These are phyloP conservation scores for Cetonia aurata DNA, from an alignment of 2,888 invertebrate species.

Conservation along the genomic window DNA sequence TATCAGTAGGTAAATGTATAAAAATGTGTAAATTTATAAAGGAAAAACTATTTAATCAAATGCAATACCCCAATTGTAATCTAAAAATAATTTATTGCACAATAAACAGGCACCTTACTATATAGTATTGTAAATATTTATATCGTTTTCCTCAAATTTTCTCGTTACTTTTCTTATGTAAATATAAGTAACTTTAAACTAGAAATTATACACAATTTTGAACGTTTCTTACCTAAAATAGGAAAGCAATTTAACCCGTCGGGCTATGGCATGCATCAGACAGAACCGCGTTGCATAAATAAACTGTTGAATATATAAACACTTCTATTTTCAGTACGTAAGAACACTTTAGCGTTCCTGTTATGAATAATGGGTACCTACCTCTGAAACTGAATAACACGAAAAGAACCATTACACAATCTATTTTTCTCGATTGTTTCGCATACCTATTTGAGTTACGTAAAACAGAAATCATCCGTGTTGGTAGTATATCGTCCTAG, in stretches of 20 bases:
- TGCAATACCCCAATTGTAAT: too few relatives aligned
- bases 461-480: too few relatives aligned
- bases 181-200: background rate
- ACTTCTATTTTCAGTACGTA: background rate
- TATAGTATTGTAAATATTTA: too few relatives aligned
- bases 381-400: background rate
- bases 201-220: background rate
- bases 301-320: conserved; percentile 14
- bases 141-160: background rate
- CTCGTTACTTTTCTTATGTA: background rate
- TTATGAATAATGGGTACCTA: conserved; percentile 6
- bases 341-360: background rate
- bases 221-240: background rate
- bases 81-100: too few relatives aligned
- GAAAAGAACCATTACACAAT: background rate
- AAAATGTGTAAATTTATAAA: too few relatives aligned
- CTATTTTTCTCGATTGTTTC: background rate
- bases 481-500: too few relatives aligned
- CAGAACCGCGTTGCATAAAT: conserved; percentile 2
- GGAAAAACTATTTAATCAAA: too few relatives aligned
- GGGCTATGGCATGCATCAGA: conserved; percentile 5
- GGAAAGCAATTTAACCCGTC: background rate
- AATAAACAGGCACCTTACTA: too few relatives aligned
- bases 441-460: too few relatives aligned
- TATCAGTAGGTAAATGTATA: too few relatives aligned